Evolutionary conservation across 2,113 vertebrate species (phyloP), one percentile per base, ranked within the genome.

Genomic region (Carettochelys insculpta): DNA sequence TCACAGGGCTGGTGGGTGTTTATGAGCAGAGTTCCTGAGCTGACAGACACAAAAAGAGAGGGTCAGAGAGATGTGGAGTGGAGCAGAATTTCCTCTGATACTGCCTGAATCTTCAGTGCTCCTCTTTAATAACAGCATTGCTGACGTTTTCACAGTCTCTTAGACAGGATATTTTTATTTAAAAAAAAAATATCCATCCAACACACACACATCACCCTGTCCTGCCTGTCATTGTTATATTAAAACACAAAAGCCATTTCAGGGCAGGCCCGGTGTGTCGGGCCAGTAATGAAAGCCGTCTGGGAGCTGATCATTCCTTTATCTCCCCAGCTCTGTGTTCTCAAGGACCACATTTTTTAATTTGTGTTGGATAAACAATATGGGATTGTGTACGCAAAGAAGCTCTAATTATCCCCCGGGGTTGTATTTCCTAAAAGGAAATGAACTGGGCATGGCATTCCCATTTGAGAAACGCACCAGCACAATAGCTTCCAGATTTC

Each of bases 381-480:
- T 94, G 96, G 97, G 97, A 97, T 96, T 97, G 98, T 97, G 95
- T 97, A 97, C 89, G 94, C 97, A 98, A 94, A 97, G 96, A 97
- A 97, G 98, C 96, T 97, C 97, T 98, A 98, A 98, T 98, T 98
- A 98, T 98, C 97, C 97, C 96, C 97, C 88, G 24, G 88, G 98
- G 97, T 98, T 98, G 97, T 97, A 95, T 98, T 98, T 98, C 98
- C 98, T 98, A 96, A 93, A 92, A 98, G 98, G 98, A 98, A 98
- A 98, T 98, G 97, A 98, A 97, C 96, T 96, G 97, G 98, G 97
- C 97, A 96, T 85, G 75, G 93, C 82, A 90, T 96, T 97, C 97
- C 93, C 19, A 89, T 95, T 92, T 94, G 95, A 97, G 96, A 97
- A 96, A 95, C 5, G 45, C 96, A 97, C 91, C 76, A 94, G 87